These are phyloP conservation scores for Drosophila micromelanica DNA, from an alignment of 1,140 invertebrate genomes.

Conservation along the genomic window DNA sequence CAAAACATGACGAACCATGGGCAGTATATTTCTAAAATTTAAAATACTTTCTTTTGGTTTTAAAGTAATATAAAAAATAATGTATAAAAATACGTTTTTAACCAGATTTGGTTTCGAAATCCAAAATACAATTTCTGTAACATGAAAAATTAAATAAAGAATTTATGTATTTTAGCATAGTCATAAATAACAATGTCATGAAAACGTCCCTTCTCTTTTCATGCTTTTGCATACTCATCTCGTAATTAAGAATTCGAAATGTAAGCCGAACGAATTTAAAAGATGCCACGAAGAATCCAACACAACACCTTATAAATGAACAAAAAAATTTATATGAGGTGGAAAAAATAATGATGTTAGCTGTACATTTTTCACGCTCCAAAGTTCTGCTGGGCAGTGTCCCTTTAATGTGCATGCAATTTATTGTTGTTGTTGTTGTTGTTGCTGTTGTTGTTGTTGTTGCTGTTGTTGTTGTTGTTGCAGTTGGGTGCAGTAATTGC, in stretches of 20 bases:
- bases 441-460: conserved; percentile 27
- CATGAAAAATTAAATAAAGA: not conserved
- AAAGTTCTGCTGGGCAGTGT: conserved; percentile 10
- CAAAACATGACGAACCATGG: not conserved
- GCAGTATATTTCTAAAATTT: too few relatives aligned
- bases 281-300: conserved; percentile 12
- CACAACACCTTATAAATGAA: not conserved
- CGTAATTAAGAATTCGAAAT: conserved; percentile 41
- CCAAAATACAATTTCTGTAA: too few relatives aligned
- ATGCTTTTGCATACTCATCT: conserved; percentile 40
- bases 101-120: too few relatives aligned
- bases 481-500: conserved; percentile 62
- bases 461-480: conserved; percentile 34
- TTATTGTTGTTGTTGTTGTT: conserved; percentile 16
- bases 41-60: too few relatives aligned
- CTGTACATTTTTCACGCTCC: conserved; percentile 4
- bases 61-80: too few relatives aligned
- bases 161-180: conserved; percentile 1
- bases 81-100: too few relatives aligned
- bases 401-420: conserved; percentile 12
- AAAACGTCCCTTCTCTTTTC: conserved; percentile 26
- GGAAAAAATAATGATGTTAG: not conserved
- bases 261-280: conserved; percentile 27
- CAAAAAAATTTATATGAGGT: not conserved
- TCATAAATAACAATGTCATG: conserved; percentile 33